A percentile compares a stretch with the other conserved stretches of the same genome.
These are phyloP conservation scores for Bovichtus diacanthus DNA, from an alignment of 2,797 vertebrate species.

Conservation along the genomic window DNA sequence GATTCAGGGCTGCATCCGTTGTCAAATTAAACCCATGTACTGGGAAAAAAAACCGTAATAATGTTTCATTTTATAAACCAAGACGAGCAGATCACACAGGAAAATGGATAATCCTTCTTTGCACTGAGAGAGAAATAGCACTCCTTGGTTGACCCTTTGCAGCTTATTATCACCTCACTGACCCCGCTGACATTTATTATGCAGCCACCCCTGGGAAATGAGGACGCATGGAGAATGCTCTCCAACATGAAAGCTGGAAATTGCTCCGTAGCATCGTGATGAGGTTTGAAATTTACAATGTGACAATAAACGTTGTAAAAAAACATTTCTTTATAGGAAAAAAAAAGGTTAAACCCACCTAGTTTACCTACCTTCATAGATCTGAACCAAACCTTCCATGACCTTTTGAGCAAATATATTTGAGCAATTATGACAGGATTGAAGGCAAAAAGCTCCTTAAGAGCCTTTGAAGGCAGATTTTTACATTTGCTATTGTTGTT, in stretches of 20 bases:
- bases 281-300: not conserved
- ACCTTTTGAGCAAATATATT: slow-evolving; percentile 1
- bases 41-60: not conserved
- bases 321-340: no score
- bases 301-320: not conserved
- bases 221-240: not conserved
- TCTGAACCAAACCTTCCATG: not conserved
- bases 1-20: not conserved
- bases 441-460: not conserved
- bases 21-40: not conserved
- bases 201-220: slow-evolving; percentile 18
- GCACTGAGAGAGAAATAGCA: not conserved
- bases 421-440: no score
- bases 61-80: not conserved
- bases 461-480: not conserved
- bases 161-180: slow-evolving; percentile 23
- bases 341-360: not conserved
- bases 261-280: not conserved
- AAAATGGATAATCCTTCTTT: no score
- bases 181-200: slow-evolving; percentile 43
- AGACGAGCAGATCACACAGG: not conserved
- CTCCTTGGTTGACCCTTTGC: slow-evolving; percentile 24
- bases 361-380: not conserved
- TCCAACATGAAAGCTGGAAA: slow-evolving; percentile 1
- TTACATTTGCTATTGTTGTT: not conserved